These are phyloP conservation scores for Ctenochaetus hawaiiensis DNA, from an alignment of 2,797 vertebrate species.

Conservation along the genomic window DNA sequence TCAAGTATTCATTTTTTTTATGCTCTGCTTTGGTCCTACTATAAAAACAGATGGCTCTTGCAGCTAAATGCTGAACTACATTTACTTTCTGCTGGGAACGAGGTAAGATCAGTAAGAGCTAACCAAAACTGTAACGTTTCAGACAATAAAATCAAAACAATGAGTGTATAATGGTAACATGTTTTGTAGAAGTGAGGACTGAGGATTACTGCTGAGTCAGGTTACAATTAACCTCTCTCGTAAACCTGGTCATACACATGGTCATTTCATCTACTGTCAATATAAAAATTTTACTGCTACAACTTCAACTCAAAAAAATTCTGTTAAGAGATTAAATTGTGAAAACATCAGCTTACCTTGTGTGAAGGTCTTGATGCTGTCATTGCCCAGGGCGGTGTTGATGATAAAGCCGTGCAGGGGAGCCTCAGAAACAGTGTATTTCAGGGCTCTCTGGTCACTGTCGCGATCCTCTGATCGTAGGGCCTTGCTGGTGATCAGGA, in stretches of 20 bases:
- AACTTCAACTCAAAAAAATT: not conserved
- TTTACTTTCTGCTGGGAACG: no score
- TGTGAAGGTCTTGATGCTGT: constrained; percentile 86
- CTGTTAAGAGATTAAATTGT: constrained; percentile 5
- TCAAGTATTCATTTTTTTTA: no score
- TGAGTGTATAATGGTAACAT: not conserved
- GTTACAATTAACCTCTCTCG: no score
- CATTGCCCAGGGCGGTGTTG: constrained; percentile 85
- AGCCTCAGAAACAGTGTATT: constrained; percentile 84
- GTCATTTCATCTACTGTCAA: not conserved
- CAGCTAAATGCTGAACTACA: no score
- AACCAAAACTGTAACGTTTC: not conserved
- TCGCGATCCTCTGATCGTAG: constrained; percentile 89
- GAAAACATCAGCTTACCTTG: constrained; percentile 84
- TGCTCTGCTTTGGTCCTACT: no score
- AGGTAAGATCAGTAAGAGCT: not conserved
- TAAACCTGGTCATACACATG: not conserved
- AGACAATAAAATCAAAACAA: constrained; percentile 3
- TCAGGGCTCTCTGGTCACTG: constrained; percentile 86
- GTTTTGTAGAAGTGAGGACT: not conserved
- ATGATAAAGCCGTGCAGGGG: constrained; percentile 89
- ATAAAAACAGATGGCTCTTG: no score
- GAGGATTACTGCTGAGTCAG: not conserved
- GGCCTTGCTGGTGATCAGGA: constrained; percentile 88
- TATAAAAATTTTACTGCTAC: not conserved